These are phyloP conservation scores for Passer montanus DNA, from an alignment of 2,113 vertebrate species.

Conservation along the genomic window DNA sequence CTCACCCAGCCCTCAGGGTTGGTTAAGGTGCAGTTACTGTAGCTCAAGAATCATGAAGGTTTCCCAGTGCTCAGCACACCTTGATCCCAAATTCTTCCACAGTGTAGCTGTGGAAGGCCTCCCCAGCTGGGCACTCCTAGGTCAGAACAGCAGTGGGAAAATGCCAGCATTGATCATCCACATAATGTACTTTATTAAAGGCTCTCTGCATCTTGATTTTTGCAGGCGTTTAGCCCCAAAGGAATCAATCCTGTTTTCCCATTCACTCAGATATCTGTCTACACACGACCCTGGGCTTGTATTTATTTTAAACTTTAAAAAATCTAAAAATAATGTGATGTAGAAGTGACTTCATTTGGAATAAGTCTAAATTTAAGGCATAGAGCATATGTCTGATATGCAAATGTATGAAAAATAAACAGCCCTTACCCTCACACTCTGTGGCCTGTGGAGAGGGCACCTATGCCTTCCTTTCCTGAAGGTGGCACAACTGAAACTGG, in stretches of 20 bases:
- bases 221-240: background rate
- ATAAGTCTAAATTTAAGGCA: background rate
- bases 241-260: background rate
- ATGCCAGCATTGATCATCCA: background rate
- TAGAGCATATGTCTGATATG: fast-evolving
- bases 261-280: background rate
- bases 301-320: background rate
- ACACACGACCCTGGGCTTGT: fast-evolving
- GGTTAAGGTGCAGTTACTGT: background rate
- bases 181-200: background rate
- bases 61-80: background rate
- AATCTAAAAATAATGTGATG: fast-evolving
- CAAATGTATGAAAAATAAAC: background rate
- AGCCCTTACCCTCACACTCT: fast-evolving
- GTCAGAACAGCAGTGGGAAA: background rate
- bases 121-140: background rate
- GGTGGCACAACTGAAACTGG: background rate
- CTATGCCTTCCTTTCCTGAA: fast-evolving
- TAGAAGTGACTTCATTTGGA: background rate
- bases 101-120: background rate
- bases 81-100: background rate
- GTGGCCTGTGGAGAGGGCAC: too few relatives aligned
- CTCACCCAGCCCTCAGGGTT: background rate
- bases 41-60: background rate
- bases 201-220: background rate